phyloP scores from a whole-genome alignment of 1,140 invertebrate species.

The Papilio polyxenes region DNA sequence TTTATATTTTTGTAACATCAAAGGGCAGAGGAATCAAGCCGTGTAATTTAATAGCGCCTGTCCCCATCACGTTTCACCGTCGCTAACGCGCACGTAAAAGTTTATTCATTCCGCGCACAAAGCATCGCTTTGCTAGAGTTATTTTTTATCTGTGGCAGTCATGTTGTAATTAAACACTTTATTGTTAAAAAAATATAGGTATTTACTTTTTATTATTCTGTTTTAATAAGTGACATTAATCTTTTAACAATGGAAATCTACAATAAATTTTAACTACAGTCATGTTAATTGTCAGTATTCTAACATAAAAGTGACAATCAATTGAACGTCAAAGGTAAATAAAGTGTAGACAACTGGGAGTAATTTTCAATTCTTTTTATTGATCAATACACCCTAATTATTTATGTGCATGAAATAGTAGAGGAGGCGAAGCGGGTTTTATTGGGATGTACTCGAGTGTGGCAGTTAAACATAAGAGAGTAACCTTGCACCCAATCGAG shows the following conservation, averaged over 20 bases:
- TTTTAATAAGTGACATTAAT: neutral
- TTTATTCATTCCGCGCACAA: constrained; percentile 24
- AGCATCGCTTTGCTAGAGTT: neutral
- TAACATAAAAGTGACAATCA: neutral
- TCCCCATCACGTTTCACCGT: constrained; percentile 29
- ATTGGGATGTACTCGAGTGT: too few relatives aligned
- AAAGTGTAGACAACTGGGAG: neutral
- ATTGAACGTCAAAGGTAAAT: neutral
- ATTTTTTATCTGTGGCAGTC: constrained; percentile 12
- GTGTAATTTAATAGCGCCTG: constrained; percentile 18
- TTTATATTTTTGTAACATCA: neutral
- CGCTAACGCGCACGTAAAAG: constrained; percentile 12
- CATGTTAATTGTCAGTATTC: neutral
- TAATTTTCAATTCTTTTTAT: too few relatives aligned
- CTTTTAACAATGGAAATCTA: neutral
- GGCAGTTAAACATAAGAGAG: too few relatives aligned
- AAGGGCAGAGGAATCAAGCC: constrained; percentile 4
- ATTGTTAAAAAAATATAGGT: neutral
- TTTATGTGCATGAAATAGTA: too few relatives aligned
- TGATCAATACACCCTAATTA: too few relatives aligned
- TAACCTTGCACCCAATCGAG: too few relatives aligned
- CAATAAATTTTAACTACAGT: neutral
- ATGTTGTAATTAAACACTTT: constrained; percentile 11
- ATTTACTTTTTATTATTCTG: neutral
- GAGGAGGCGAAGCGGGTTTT: too few relatives aligned